Evolutionary conservation across 2,888 invertebrate species (phyloP).

Genomic region (Agonopterix arenella): DNA sequence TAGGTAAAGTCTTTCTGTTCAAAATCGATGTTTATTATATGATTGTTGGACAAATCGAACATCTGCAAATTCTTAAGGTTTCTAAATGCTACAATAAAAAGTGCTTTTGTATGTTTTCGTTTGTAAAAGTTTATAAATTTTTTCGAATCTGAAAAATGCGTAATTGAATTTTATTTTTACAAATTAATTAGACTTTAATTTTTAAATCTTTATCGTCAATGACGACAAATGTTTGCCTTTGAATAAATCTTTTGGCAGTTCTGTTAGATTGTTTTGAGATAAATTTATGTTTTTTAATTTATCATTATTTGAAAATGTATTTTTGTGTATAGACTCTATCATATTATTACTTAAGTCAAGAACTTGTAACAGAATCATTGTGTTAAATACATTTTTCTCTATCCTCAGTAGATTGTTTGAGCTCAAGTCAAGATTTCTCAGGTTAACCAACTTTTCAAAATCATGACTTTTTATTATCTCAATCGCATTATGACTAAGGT

Average conservation of each 20-base stretch:
- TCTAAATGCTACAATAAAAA: conserved; percentile 36
- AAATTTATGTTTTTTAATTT: conserved; percentile 30
- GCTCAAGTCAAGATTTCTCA: conserved; percentile 33
- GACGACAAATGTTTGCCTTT: conserved; percentile 29
- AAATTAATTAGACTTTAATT: conserved; percentile 28
- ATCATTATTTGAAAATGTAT: conserved; percentile 22
- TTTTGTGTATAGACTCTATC: conserved; percentile 26
- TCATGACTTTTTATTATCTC: conserved; percentile 25
- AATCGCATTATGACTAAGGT: conserved; percentile 38
- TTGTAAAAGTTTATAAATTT: conserved; percentile 21
- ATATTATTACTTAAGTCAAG: conserved; percentile 38
- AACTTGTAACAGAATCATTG: conserved; percentile 21
- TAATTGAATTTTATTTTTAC: conserved; percentile 39
- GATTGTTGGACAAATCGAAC: conserved; percentile 46
- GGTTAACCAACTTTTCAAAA: conserved; percentile 29
- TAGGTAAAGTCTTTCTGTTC: no score
- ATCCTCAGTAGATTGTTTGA: conserved; percentile 32
- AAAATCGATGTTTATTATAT: no score
- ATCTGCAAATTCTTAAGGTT: conserved; percentile 23
- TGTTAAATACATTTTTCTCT: conserved; percentile 26
- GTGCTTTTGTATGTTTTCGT: conserved; percentile 24
- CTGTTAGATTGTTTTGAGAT: conserved; percentile 39
- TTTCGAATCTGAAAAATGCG: conserved; percentile 37
- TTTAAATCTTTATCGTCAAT: conserved; percentile 25
- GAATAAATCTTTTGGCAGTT: conserved; percentile 37